These are phyloP conservation scores for Chamaetylas fuelleborni DNA, from an alignment of 2,113 vertebrate genomes.

Conservation along the genomic window DNA sequence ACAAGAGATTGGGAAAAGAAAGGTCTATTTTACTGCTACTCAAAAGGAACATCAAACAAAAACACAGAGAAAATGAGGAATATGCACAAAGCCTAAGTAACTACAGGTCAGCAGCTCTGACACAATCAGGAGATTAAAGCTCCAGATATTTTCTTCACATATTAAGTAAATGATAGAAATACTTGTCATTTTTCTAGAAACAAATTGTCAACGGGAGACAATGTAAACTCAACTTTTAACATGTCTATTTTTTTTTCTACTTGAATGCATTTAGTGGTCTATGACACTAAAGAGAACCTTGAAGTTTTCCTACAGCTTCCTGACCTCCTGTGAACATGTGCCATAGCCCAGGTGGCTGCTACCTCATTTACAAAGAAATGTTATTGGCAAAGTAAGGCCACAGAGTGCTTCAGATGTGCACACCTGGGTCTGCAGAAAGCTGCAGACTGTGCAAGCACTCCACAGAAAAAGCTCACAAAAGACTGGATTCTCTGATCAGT, in stretches of 20 bases:
- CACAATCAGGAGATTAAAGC: background rate
- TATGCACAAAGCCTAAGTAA: background rate
- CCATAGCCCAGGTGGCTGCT: background rate
- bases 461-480: background rate
- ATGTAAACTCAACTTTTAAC: background rate
- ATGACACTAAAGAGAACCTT: background rate
- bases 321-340: background rate
- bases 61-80: background rate
- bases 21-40: background rate
- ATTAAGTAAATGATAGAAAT: background rate
- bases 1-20: background rate
- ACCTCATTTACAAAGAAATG: background rate
- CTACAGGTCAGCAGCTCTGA: background rate
- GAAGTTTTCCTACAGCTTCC: background rate
- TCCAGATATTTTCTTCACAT: background rate
- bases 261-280: background rate
- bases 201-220: background rate
- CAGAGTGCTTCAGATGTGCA: background rate
- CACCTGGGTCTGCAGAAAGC: background rate
- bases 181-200: background rate
- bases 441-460: background rate
- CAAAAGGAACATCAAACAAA: background rate
- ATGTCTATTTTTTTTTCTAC: background rate
- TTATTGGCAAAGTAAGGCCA: background rate
- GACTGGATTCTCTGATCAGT: fast-evolving